Percentiles rank a stretch among this genome's conserved stretches.
Evolutionary conservation across 1,140 invertebrate species (phyloP).

Genomic region (Drosophila navojoa): DNA sequence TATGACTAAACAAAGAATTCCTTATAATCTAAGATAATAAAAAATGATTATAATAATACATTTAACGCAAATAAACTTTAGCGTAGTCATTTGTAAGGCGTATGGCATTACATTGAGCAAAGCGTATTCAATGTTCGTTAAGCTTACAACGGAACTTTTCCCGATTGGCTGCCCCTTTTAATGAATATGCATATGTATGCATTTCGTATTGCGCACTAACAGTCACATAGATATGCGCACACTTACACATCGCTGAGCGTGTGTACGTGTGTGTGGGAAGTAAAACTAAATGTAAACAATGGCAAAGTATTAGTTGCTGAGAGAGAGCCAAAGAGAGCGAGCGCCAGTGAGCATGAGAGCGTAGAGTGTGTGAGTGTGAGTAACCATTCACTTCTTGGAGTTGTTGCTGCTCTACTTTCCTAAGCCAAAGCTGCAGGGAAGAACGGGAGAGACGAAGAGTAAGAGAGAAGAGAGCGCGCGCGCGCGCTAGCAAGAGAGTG

Average conservation of each 20-base stretch:
- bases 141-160: neutral
- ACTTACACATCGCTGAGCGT: neutral
- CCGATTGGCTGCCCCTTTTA: neutral
- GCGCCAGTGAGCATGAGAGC: slow-evolving; percentile 1
- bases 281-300: slow-evolving; percentile 23
- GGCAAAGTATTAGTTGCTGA: slow-evolving; percentile 4
- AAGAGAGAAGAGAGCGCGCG: neutral
- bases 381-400: slow-evolving; percentile 20
- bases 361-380: slow-evolving; percentile 6
- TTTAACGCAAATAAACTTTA: too few relatives aligned
- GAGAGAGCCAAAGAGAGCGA: slow-evolving; percentile 1
- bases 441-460: neutral
- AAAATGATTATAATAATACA: too few relatives aligned
- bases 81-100: too few relatives aligned
- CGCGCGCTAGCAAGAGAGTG: neutral
- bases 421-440: slow-evolving; percentile 19
- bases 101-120: too few relatives aligned
- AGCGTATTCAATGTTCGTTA: neutral
- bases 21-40: too few relatives aligned
- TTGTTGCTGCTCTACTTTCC: slow-evolving; percentile 67
- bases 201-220: slow-evolving; percentile 19
- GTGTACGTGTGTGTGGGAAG: slow-evolving; percentile 16
- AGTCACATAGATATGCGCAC: neutral
- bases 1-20: too few relatives aligned
- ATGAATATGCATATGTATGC: slow-evolving; percentile 14